Evolutionary conservation across 2,888 invertebrate genomes (phyloP), one percentile per base, ranked within the genome.

Genomic region (Colostygia pectinataria): DNA sequence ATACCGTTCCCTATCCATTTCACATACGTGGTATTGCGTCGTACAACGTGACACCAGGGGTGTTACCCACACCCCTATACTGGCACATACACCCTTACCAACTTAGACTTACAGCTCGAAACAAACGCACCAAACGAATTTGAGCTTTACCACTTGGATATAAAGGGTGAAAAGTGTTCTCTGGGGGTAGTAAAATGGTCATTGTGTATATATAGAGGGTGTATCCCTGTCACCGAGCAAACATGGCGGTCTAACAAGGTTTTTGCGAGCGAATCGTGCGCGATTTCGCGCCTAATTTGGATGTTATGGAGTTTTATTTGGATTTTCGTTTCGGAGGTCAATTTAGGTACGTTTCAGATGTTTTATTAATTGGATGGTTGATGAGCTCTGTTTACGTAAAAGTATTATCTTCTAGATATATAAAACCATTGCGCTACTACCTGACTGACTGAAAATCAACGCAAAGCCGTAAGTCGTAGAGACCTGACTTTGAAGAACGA

Each of bases 221-320:
- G 84, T 85, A 80, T 84, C 87, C 83, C 83, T 85, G 88, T 87
- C 85, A 80, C 81, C 75, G 83, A 81, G 80, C 87, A 88, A 89
- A 89, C 76, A 89, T 89, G 89, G 89, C 89, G 78, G 78, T 70
- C 79, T 86, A 87, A 89, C 87, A 82, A 86, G 82, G 85, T 88
- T 88, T 87, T 57, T 86, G 84, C 81, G 81, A 79, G 76, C 13
- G 13, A 68, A 79, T 82, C 80, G 87, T 84, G 87, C 83, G 74
- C 81, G 83, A 83, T 88, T 88, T 88, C 87, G 86, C 89, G 89
- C 88, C 89, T 86, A 87, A 86, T 88, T 86, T 87, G 74, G 77
- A 82, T 72, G 77, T 59, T 68, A 63, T 61, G 57, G 71, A 72
- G 74, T 73, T 73, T 72, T 44, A 40, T 32, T 69, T 39, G 12